Evolutionary conservation across 2,113 vertebrate species (phyloP), one percentile per base, ranked within the genome.

Genomic region (Alligator mississippiensis): DNA sequence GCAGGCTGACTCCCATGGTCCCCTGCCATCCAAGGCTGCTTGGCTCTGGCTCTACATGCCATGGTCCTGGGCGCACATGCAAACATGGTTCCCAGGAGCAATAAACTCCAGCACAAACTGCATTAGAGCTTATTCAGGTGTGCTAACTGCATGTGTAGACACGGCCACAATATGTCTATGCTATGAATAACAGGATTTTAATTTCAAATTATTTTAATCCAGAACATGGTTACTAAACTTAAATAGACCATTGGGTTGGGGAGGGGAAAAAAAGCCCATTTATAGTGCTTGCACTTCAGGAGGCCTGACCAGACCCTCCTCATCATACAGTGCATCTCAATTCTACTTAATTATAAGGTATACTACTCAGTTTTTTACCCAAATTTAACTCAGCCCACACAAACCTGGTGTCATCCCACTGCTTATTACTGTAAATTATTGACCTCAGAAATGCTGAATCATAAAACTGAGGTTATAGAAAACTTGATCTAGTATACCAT

Each of bases 361-460:
- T 60, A n/a, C 30, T 61, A 27, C 59, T 90, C 62, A 58, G 16
- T 70, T 80, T 90, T 95, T 77, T 25, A 70, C 3, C 47, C 38
- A 93, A 47, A 84, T 95, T 82, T 88, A 84, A 93, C 55, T 61
- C 76, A 93, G 60, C 58, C 94, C 82, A 89, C 14, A 9, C 24
- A 95, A 92, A 88, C 83, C 27, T 91, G 57, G 61, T 96, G 83
- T 82, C 77, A 85, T 85, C 87, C 85, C 80, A 74, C 38, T 6
- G 1, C 30, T 95, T 89, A 82, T 91, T 93, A 93, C 70, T 24
- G 80, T 92, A 89, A 96, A 91, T 93, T 88, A 95, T 61, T 83
- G 90, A 92, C 92, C 84, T 93, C 95, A 90, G 85, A 76, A 24
- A 76, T 85, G 82, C 68, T 96, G 92, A 96, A 77, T 92, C 85